phyloP scores from a whole-genome alignment of 2,888 invertebrate species.

The Aphodius granarius region DNA sequence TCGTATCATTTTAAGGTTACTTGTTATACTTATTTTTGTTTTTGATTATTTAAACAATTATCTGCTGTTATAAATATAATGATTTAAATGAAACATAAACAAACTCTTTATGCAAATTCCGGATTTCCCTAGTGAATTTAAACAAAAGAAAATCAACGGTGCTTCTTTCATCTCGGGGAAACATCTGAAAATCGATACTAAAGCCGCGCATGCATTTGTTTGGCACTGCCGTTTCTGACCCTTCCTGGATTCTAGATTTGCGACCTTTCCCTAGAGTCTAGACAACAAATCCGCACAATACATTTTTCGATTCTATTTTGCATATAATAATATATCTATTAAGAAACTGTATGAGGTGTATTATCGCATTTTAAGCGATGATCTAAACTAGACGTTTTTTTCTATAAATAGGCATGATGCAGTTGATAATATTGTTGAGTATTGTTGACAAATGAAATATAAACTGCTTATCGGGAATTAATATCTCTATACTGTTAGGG shows the following conservation, averaged over 20 bases:
- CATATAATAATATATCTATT: too few relatives aligned
- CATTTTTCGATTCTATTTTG: too few relatives aligned
- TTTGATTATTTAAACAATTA: background rate
- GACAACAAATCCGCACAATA: too few relatives aligned
- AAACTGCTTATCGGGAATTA: background rate
- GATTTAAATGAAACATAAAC: too few relatives aligned
- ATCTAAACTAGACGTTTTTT: background rate
- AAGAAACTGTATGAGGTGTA: too few relatives aligned
- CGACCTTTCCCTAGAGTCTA: background rate
- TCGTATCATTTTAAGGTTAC: too few relatives aligned
- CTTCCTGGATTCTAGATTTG: background rate
- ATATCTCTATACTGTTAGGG: background rate
- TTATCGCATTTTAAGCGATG: background rate
- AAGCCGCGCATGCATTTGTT: background rate
- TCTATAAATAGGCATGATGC: background rate
- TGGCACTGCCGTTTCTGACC: background rate
- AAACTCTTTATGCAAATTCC: background rate
- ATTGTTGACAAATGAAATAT: background rate
- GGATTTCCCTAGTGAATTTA: background rate
- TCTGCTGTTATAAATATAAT: background rate
- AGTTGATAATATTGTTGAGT: background rate
- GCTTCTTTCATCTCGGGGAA: background rate
- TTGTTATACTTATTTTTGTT: background rate
- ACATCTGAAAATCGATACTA: background rate
- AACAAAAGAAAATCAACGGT: background rate